phyloP scores from a whole-genome alignment of 2,888 invertebrate species.

The Candidula unifasciata region DNA sequence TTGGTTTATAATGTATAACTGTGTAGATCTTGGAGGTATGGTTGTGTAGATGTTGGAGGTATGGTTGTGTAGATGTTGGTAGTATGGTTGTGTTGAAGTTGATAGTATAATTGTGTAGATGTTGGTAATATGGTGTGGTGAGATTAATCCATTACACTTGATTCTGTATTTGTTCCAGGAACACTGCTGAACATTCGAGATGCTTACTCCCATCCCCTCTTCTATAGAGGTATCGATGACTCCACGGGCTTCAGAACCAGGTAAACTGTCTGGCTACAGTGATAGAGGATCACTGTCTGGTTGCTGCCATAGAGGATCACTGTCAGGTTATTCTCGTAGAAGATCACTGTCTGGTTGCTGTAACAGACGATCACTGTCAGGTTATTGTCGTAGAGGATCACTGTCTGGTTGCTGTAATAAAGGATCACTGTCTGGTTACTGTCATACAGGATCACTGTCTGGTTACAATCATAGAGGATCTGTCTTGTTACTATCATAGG shows the following conservation, averaged over 20 bases:
- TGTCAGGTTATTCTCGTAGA: too few species aligned
- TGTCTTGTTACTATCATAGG: too few species aligned
- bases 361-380: too few species aligned
- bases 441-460: too few species aligned
- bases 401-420: neutral
- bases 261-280: constrained; percentile 72
- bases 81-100: too few species aligned
- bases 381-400: too few species aligned
- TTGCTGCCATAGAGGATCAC: neutral
- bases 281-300: neutral
- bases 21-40: too few species aligned
- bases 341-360: too few species aligned
- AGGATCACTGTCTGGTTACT: neutral
- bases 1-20: too few species aligned
- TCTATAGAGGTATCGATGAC: constrained; percentile 86
- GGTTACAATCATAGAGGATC: too few species aligned
- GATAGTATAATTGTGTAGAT: neutral
- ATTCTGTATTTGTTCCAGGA: constrained; percentile 78
- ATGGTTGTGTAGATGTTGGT: too few species aligned
- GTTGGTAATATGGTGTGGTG: neutral
- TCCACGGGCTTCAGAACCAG: constrained; percentile 86
- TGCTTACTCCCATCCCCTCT: constrained; percentile 86
- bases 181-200: constrained; percentile 85
- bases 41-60: too few species aligned
- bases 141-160: neutral